Conservation (phyloP, 2,888 invertebrate species). For the Stramonita haemastoma region DNA sequence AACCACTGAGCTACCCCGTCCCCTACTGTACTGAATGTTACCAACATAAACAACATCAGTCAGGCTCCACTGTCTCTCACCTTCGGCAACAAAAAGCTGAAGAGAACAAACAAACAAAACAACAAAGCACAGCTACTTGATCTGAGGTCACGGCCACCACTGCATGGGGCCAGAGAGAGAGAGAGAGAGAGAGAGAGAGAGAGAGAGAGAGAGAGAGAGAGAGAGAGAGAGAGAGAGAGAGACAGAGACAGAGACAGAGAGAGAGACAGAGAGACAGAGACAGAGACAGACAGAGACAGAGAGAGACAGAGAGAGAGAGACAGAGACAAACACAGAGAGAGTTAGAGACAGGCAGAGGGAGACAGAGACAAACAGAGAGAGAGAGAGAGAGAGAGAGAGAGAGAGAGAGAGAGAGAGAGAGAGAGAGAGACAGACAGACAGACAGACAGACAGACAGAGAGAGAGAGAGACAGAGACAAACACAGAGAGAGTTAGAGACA, state of each 20-base stretch:
- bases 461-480: slow-evolving; percentile 17
- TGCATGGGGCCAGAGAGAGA: neutral
- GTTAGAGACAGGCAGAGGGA: neutral
- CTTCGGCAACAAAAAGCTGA: no score
- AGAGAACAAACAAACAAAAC: no score
- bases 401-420: neutral
- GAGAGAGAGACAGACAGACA: neutral
- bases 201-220: slow-evolving; percentile 13
- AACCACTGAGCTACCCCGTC: no score
- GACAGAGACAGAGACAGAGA: neutral
- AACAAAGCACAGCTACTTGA: no score
- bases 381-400: neutral
- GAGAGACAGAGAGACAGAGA: neutral
- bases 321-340: no score
- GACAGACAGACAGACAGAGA: neutral
- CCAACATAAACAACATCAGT: no score
- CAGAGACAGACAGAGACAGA: neutral
- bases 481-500: no score
- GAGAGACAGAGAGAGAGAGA: slow-evolving; percentile 17
- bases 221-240: neutral
- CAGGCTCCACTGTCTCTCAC: no score
- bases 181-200: neutral
- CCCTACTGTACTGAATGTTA: no score
- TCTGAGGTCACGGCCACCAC: no score
- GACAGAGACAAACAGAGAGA: neutral